Evolutionary conservation across 1,140 invertebrate genomes (phyloP).

Genomic region (Papilio helenus): DNA sequence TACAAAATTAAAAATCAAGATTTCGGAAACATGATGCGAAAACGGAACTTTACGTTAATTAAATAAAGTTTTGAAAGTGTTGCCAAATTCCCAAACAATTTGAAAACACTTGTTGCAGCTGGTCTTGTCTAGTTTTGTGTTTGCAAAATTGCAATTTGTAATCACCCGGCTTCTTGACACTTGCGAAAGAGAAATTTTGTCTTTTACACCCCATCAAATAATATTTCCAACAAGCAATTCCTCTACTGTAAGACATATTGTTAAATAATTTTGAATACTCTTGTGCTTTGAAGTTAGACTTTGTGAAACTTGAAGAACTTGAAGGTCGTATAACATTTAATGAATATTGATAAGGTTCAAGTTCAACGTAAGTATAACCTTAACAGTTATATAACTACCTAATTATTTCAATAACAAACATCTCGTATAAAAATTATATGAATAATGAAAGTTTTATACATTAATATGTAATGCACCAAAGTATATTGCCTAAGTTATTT

Average conservation of each 20-base stretch:
- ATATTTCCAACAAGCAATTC: no score
- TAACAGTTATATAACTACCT: slow-evolving; percentile 47
- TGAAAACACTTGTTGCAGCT: slow-evolving; percentile 1
- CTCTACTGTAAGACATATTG: no score
- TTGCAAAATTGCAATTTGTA: no score
- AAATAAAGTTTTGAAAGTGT: not conserved
- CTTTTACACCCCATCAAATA: no score
- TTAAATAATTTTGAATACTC: no score
- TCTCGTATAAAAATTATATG: not conserved
- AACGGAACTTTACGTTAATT: not conserved
- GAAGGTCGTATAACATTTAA: slow-evolving; percentile 32
- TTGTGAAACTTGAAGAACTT: slow-evolving; percentile 7
- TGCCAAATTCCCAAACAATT: not conserved
- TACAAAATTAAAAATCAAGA: not conserved
- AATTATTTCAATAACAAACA: not conserved
- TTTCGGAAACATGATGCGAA: not conserved
- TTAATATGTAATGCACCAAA: not conserved
- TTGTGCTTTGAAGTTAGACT: not conserved
- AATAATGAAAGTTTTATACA: not conserved
- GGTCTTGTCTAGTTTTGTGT: no score
- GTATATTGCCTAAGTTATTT: no score
- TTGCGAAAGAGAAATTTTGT: no score
- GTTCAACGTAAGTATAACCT: slow-evolving; percentile 59
- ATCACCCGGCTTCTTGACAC: no score
- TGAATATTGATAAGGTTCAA: slow-evolving; percentile 49